phyloP scores from a whole-genome alignment of 2,113 vertebrate species.

The Brienomyrus brachyistius region DNA sequence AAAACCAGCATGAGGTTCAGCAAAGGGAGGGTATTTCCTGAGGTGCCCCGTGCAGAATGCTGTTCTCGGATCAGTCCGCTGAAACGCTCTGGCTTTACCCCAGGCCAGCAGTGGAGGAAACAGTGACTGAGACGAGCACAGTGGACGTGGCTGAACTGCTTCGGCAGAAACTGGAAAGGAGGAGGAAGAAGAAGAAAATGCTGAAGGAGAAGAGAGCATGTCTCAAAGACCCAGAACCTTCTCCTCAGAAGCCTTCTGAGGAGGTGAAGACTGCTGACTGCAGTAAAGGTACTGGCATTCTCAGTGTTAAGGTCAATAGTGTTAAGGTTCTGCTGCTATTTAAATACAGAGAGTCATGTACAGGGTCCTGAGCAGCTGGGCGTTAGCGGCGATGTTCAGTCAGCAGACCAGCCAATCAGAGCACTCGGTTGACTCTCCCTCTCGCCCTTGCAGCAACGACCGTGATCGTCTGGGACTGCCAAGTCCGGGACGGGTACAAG shows the following conservation, averaged over 20 bases:
- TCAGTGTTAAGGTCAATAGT: not conserved
- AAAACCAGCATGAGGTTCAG: not conserved
- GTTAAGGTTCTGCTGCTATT: not conserved
- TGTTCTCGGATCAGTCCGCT: not conserved
- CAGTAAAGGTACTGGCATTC: not conserved
- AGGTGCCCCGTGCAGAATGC: not conserved
- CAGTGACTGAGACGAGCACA: not conserved
- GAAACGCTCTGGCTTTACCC: too few species aligned
- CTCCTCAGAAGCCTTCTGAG: not conserved
- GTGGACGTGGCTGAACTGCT: conserved; percentile 5
- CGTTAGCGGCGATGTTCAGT: not conserved
- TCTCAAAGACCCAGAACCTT: conserved; percentile 19
- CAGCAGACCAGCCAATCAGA: not conserved
- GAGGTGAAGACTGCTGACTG: conserved; percentile 22
- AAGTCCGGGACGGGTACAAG: conserved; percentile 43
- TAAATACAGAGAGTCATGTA: not conserved
- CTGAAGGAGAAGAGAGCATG: conserved; percentile 28
- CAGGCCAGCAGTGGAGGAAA: conserved; percentile 8
- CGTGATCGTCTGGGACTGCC: conserved; percentile 41
- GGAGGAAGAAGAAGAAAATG: conserved; percentile 44
- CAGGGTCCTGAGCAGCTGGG: not conserved
- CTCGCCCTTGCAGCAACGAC: conserved; percentile 29
- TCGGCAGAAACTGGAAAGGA: conserved; percentile 43
- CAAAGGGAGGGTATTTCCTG: not conserved
- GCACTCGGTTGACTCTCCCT: not conserved